Evolutionary conservation across 2,888 invertebrate genomes (phyloP), one percentile per base, ranked within the genome.

Genomic region (Apeira syringaria): DNA sequence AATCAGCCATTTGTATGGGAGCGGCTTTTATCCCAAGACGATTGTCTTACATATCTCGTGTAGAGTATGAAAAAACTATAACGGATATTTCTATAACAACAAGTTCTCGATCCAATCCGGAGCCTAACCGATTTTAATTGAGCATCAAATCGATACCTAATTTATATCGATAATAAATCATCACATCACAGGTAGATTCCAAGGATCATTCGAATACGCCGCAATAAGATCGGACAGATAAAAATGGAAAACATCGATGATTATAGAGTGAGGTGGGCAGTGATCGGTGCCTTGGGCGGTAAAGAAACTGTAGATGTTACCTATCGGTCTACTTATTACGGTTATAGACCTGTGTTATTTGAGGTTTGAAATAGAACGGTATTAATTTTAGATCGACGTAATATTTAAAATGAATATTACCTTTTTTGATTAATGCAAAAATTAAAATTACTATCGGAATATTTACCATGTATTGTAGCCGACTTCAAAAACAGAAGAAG

Each of bases 181-280:
- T 69, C 68, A 60, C 68, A 68, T 66, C 69, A 61, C 62, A 47
- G 49, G 59, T 57, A 60, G 71, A 68, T 63, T 61, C 60, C 64
- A 58, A 65, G 66, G 71, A 70, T 68, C 63, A 59, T 50, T 54
- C 58, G 56, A 56, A 66, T 61, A 64, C 61, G 66, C 65, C 60
- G 69, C 68, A 72, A 75, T 76, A 61, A 69, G 74, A 74, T 76
- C 63, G 61, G 52, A 40, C 53, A 61, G 68, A 68, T 74, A 66
- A 73, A 72, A 69, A 67, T 65, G 59, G 59, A 59, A 65, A 65
- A 54, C 67, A 59, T 53, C 45, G 50, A 43, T 55, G 56, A 56
- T 56, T 56, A 56, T 56, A 56, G 53, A 42, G 38, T 37, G 12
- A 32, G 32, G 56, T 57, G 59, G 61, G 61, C 67, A 69, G 64